Evolutionary conservation across 2,797 vertebrate species (phyloP).

Genomic region (Selene dorsalis): DNA sequence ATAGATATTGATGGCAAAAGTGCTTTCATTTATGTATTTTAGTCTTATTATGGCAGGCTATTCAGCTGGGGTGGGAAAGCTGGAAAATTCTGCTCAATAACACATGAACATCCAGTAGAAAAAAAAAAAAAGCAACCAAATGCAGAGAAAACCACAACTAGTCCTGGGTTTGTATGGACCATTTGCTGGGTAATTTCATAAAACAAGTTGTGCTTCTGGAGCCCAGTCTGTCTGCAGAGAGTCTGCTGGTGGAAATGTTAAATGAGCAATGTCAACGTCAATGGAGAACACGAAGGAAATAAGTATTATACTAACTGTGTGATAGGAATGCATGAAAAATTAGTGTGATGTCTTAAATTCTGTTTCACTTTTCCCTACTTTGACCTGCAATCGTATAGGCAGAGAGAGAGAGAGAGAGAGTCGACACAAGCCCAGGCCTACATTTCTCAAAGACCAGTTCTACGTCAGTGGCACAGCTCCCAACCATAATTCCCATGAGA

Average conservation of each 20-base stretch:
- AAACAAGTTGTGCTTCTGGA: slow-evolving; percentile 56
- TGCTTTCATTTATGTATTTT: slow-evolving; percentile 80
- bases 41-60: slow-evolving; percentile 66
- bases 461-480: slow-evolving; percentile 70
- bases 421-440: slow-evolving; percentile 28
- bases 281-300: slow-evolving; percentile 46
- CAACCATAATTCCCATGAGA: slow-evolving; percentile 67
- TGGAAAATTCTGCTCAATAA: slow-evolving; percentile 83
- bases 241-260: slow-evolving; percentile 68
- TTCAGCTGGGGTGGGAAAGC: slow-evolving; percentile 69
- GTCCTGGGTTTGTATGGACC: slow-evolving; percentile 66
- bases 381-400: slow-evolving; percentile 42
- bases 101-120: slow-evolving; percentile 65
- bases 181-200: slow-evolving; percentile 67
- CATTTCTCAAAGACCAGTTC: slow-evolving; percentile 45
- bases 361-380: slow-evolving; percentile 38
- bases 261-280: slow-evolving; percentile 56
- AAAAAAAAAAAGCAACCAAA: slow-evolving; percentile 69
- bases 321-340: slow-evolving; percentile 53
- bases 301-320: slow-evolving; percentile 58
- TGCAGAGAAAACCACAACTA: slow-evolving; percentile 78
- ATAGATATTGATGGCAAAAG: slow-evolving; percentile 76
- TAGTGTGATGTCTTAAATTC: slow-evolving; percentile 39
- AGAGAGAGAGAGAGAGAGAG: slow-evolving; percentile 6
- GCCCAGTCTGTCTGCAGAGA: slow-evolving; percentile 57